These are phyloP conservation scores for Dryobates pubescens DNA, from an alignment of 2,797 vertebrate genomes.

Conservation along the genomic window DNA sequence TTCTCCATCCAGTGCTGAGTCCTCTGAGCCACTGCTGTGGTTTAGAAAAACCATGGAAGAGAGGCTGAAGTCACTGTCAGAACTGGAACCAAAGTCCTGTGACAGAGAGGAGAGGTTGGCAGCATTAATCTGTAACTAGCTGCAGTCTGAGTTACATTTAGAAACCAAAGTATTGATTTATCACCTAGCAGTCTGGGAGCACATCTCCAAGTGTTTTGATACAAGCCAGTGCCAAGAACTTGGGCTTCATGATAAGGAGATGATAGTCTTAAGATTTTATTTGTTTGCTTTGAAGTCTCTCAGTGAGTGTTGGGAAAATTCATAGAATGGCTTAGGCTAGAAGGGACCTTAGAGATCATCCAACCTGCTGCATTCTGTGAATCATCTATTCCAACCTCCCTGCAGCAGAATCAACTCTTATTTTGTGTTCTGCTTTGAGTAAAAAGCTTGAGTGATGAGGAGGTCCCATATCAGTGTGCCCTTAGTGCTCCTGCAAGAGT, in stretches of 20 bases:
- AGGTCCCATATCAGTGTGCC: not conserved
- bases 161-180: not conserved
- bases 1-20: constrained; percentile 87
- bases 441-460: not conserved
- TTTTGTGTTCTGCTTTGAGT: not conserved
- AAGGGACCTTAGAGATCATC: too few species aligned
- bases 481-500: not conserved
- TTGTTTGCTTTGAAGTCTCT: not conserved
- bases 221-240: not conserved
- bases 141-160: not conserved
- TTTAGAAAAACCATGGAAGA: constrained; percentile 97
- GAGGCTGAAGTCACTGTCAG: constrained; percentile 93
- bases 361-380: too few species aligned
- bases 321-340: not conserved
- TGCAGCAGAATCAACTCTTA: not conserved
- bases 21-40: constrained; percentile 93
- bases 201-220: not conserved
- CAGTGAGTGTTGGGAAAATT: not conserved
- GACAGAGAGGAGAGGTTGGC: constrained; percentile 15
- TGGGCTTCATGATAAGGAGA: not conserved
- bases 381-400: too few species aligned
- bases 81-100: constrained; percentile 88
- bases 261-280: not conserved
- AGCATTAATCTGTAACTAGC: not conserved
- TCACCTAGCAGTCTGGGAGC: not conserved